These are phyloP conservation scores for Chloroceryle amazona DNA, from an alignment of 2,797 vertebrate genomes.

Conservation along the genomic window DNA sequence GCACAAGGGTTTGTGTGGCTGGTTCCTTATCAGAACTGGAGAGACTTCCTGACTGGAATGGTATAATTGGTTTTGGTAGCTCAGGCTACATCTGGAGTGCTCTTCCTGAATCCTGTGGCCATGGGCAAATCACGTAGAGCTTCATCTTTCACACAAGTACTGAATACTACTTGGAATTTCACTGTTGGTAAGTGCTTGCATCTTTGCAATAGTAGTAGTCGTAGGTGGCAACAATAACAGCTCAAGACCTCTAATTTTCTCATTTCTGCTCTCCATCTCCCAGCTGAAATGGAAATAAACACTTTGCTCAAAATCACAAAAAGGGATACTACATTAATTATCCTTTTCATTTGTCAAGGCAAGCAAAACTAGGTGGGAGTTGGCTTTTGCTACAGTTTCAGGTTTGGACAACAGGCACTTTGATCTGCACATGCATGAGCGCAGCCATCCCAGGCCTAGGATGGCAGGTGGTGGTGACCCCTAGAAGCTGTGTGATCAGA, in stretches of 20 bases:
- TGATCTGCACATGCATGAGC: accelerated
- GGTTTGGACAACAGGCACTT: background rate
- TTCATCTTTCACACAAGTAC: background rate
- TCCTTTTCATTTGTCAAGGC: background rate
- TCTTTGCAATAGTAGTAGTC: background rate
- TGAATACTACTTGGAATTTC: background rate
- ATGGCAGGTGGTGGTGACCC: accelerated
- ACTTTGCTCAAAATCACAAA: background rate
- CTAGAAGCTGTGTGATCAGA: no score
- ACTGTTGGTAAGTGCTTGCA: background rate
- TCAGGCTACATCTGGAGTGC: background rate
- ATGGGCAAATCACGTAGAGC: background rate
- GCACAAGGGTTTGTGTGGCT: background rate
- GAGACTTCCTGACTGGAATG: background rate
- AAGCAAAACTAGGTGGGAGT: background rate
- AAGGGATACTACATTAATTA: background rate
- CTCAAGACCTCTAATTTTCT: background rate
- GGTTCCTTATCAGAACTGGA: accelerated
- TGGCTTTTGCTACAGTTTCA: background rate
- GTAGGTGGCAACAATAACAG: background rate
- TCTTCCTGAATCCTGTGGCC: background rate
- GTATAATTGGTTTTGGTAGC: background rate
- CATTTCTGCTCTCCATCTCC: background rate
- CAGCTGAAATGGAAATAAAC: background rate
- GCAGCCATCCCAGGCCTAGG: background rate